These are phyloP conservation scores for Hippopotamyrus pictus DNA, from an alignment of 2,797 vertebrate species.

Conservation along the genomic window DNA sequence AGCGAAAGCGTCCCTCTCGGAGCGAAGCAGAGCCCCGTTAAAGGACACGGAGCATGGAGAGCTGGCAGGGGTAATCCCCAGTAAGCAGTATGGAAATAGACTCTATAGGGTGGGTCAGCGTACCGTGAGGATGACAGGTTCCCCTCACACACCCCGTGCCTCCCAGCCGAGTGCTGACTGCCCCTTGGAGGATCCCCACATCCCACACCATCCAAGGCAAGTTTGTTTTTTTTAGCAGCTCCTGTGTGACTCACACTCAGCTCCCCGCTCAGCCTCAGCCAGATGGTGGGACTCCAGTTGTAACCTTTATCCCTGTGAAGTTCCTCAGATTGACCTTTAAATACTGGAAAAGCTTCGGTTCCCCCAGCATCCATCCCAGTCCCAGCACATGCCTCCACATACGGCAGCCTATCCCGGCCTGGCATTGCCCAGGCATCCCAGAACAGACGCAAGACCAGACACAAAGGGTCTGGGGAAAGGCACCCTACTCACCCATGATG, in stretches of 20 bases:
- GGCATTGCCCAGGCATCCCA: not conserved
- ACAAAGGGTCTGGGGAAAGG: constrained; percentile 22
- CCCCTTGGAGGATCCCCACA: not conserved
- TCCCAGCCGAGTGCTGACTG: not conserved
- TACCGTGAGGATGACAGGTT: not conserved
- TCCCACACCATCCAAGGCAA: not conserved
- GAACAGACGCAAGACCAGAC: constrained; percentile 6
- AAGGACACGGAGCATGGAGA: constrained; percentile 29
- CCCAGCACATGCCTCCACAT: not conserved
- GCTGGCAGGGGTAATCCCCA: constrained; percentile 57
- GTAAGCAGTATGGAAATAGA: constrained; percentile 61
- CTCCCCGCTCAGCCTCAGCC: not conserved
- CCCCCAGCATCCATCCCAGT: not conserved
- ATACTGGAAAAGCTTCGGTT: constrained; percentile 7
- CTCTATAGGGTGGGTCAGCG: constrained; percentile 30
- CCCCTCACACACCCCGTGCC: not conserved
- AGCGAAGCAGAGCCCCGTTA: constrained; percentile 3
- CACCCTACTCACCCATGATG: constrained; percentile 62
- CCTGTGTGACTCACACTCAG: not conserved
- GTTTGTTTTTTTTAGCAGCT: not conserved
- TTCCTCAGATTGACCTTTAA: constrained; percentile 34
- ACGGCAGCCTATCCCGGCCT: constrained; percentile 1
- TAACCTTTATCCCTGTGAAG: not conserved
- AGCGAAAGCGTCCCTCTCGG: not conserved
- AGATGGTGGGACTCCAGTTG: not conserved